Evolutionary conservation across 2,113 vertebrate species (phyloP), one percentile per base, ranked within the genome.

Genomic region (Sander lucioperca): DNA sequence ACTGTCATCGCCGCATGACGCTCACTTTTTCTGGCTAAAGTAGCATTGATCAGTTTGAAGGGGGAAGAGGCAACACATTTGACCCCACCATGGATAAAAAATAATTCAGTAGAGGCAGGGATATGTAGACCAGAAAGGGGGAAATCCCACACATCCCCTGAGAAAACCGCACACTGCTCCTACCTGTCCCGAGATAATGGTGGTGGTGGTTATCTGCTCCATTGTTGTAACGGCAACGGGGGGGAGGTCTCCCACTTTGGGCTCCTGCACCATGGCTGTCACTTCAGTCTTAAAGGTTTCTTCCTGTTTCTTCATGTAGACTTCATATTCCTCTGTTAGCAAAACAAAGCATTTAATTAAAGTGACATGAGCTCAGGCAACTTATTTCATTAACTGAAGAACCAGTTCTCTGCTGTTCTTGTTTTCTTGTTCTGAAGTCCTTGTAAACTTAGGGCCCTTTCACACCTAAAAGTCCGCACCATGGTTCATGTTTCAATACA

Each of bases 151-250:
- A 9, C 39, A 33, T 3, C 10, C 10, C 39, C 9, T 0, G 9
- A 43, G 39, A 10, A 11, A 43, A 43, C 11, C 2, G 39, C 39
- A 10, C 39, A 43, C 9, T 43, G 27, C 19, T 71, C 73, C 39
- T 89, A 98, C 98, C 96, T 99, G 96, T 86, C 97, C 97, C 87
- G 97, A 96, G 53, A 94, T 92, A 45, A 97, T 94, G 79, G 96
- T 96, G 69, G 96, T 96, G 69, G 97, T 96, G 87, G 96, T 97
- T 93, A 96, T 97, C 93, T 96, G 96, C 59, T 97, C 96, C 93
- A 94, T 97, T 74, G 96, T 94, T 67, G 90, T 91, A 3, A 95
- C 91, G 21, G 91, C 54, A 12, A 83, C 74, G 12, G 97, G 95
- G 67, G 97, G 92, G 59, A 95, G 81, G 73, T 96, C 97, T 87